Conservation (phyloP, 2,888 invertebrate species). For the Chymomyza caudatula region DNA sequence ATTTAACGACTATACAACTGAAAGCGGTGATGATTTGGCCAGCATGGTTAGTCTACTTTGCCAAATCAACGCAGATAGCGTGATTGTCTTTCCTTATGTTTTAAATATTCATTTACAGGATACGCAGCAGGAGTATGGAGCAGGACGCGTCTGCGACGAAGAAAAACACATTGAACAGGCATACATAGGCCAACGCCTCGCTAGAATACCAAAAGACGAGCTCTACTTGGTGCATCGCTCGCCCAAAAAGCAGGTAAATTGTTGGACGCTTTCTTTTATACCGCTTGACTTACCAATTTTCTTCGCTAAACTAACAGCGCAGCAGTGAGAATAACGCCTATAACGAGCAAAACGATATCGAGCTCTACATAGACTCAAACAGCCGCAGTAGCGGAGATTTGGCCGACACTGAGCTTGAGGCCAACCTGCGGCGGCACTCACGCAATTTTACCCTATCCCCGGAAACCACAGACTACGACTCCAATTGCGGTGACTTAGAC, state of each 20-base stretch:
- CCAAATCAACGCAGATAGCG: neutral
- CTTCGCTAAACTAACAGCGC: neutral
- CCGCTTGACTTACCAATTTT: neutral
- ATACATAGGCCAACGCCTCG: slow-evolving; percentile 78
- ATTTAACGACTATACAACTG: slow-evolving; percentile 74
- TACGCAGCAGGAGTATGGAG: slow-evolving; percentile 60
- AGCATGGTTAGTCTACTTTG: slow-evolving; percentile 65
- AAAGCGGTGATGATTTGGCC: slow-evolving; percentile 76
- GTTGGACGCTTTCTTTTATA: neutral
- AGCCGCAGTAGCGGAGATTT: slow-evolving; percentile 77
- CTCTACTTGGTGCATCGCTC: slow-evolving; percentile 75
- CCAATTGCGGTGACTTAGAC: slow-evolving; percentile 90
- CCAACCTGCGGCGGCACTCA: slow-evolving; percentile 80
- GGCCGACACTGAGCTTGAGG: slow-evolving; percentile 75
- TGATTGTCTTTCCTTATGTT: slow-evolving; percentile 4
- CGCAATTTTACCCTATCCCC: slow-evolving; percentile 94
- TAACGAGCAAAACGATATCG: slow-evolving; percentile 77
- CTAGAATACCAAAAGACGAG: slow-evolving; percentile 77
- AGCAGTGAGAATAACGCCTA: slow-evolving; percentile 63
- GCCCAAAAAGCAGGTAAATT: slow-evolving; percentile 71
- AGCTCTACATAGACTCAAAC: slow-evolving; percentile 77
- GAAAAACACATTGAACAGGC: slow-evolving; percentile 75
- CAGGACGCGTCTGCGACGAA: slow-evolving; percentile 47
- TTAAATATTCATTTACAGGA: slow-evolving; percentile 54
- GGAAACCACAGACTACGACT: slow-evolving; percentile 94